Evolutionary conservation across 2,888 invertebrate species (phyloP), one percentile per base, ranked within the genome.

Genomic region (Thymelicus acteon): DNA sequence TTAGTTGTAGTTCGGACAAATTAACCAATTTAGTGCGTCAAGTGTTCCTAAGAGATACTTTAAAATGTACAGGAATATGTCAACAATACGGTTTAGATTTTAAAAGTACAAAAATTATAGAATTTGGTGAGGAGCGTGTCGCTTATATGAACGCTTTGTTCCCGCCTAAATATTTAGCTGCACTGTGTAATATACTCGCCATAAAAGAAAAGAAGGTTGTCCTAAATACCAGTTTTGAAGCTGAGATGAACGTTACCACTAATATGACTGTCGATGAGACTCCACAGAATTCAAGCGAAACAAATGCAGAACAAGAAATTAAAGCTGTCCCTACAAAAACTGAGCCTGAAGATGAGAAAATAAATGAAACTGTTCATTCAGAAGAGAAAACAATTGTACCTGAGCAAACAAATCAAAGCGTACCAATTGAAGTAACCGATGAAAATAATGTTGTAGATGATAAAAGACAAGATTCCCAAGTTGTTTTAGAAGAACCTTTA

Each of bases 181-280:
- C 97, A 31, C 90, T 97, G 75, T 98, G 97, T 87, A 97, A 97
- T 86, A 94, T 96, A 48, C 84, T 97, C 72, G 96, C 96, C 49
- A 95, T 96, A 74, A 93, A 95, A 75, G 95, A 96, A 78, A 95
- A 95, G 77, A 95, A 95, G 86, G 95, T 96, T 15, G 95, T 95
- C 49, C 87, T 96, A 74, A 96, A 96, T 80, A 92, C 95, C 0
- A 96, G 95, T 79, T 95, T 94, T 72, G 94, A 95, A 80, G 89
- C 91, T 19, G 94, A 94, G 85, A 78, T 84, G 70, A 94, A 94
- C 77, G 89, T 89, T 80, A 94, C 92, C 81, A 88, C 85, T 66
- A 94, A 94, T 79, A 82, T 89, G 73, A 94, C 93, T 24, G 80
- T 87, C 39, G 93, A 93, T 67, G 91, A 92, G 73, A 78, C 86